These are phyloP conservation scores for Aporrectodea caliginosa DNA, from an alignment of 1,140 invertebrate species.

Conservation along the genomic window DNA sequence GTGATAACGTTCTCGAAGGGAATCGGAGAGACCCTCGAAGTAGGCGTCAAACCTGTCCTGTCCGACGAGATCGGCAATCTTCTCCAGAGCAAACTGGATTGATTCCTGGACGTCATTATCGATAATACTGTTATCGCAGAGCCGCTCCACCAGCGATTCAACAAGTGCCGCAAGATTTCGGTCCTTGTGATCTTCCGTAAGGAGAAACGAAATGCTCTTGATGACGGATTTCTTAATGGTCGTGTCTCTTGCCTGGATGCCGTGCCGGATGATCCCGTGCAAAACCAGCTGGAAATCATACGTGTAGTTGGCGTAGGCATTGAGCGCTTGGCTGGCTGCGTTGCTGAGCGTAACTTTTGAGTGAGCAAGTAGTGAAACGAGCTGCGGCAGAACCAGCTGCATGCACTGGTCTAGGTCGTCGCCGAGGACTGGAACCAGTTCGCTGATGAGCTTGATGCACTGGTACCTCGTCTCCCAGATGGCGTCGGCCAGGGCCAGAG, in stretches of 20 bases:
- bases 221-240: conserved; percentile 48
- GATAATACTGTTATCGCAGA: conserved; percentile 37
- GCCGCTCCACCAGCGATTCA: conserved; percentile 49
- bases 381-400: conserved; percentile 45
- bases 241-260: conserved; percentile 49
- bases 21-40: conserved; percentile 45
- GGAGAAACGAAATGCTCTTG: conserved; percentile 51
- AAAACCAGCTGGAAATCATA: conserved; percentile 43
- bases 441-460: conserved; percentile 51
- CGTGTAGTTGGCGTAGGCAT: conserved; percentile 54
- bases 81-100: conserved; percentile 47
- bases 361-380: conserved; percentile 53
- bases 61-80: conserved; percentile 48
- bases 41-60: conserved; percentile 47
- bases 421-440: conserved; percentile 51
- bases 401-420: conserved; percentile 52
- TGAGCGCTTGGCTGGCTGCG: conserved; percentile 50
- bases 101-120: conserved; percentile 48
- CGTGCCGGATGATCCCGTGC: conserved; percentile 46
- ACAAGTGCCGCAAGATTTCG: conserved; percentile 49
- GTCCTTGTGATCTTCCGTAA: conserved; percentile 51
- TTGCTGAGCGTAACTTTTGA: conserved; percentile 48
- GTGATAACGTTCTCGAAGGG: conserved; percentile 45
- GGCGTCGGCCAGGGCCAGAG: conserved; percentile 44
- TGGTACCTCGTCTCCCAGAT: conserved; percentile 53